These are phyloP conservation scores for Euplexia lucipara DNA, from an alignment of 2,888 invertebrate genomes.

Conservation along the genomic window DNA sequence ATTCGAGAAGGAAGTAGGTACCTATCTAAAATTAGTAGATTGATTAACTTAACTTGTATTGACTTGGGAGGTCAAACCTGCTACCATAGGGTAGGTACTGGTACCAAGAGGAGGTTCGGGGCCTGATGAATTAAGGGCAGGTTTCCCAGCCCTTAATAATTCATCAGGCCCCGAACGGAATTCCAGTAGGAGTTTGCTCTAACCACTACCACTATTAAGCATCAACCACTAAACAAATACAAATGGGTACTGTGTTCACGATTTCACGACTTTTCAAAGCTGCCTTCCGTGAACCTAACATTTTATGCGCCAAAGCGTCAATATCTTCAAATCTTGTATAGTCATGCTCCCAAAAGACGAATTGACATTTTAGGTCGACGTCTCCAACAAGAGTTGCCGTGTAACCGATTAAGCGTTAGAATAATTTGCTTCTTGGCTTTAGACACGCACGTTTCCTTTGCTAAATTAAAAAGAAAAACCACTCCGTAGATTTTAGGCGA, in stretches of 20 bases:
- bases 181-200: constrained; percentile 18
- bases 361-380: not conserved
- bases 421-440: constrained; percentile 20
- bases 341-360: not conserved
- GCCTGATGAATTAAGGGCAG: too few species aligned
- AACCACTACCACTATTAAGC: not conserved
- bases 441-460: constrained; percentile 33
- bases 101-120: too few species aligned
- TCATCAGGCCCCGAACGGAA: too few species aligned
- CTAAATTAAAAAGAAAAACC: constrained; percentile 8
- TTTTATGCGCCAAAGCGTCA: constrained; percentile 2
- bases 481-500: not conserved
- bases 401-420: constrained; percentile 16
- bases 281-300: not conserved
- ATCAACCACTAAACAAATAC: constrained; percentile 25
- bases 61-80: too few species aligned
- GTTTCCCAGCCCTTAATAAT: too few species aligned
- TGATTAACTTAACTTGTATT: too few species aligned
- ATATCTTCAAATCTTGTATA: not conserved
- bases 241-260: constrained; percentile 16
- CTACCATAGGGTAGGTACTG: too few species aligned
- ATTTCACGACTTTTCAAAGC: constrained; percentile 24
- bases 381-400: constrained; percentile 1
- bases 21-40: too few species aligned
- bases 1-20: too few species aligned